These are phyloP conservation scores for Gisinianus flammeolus DNA, from an alignment of 2,888 invertebrate species.

Conservation along the genomic window DNA sequence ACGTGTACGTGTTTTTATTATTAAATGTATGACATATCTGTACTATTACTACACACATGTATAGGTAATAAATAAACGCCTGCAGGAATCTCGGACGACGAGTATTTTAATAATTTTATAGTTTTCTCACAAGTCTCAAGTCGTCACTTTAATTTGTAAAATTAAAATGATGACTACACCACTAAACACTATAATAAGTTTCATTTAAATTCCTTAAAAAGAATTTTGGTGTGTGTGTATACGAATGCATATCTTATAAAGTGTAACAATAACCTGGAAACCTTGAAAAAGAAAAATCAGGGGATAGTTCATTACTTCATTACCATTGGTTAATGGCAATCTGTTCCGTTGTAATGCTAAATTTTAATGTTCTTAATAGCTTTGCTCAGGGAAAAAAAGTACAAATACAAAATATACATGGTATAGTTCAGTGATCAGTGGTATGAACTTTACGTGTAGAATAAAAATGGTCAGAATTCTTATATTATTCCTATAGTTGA, in stretches of 20 bases:
- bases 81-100: too few relatives aligned
- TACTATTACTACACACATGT: too few relatives aligned
- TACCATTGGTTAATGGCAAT: constrained; percentile 22
- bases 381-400: neutral
- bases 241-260: neutral
- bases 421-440: neutral
- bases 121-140: too few relatives aligned
- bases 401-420: neutral
- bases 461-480: neutral
- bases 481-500: neutral
- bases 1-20: too few relatives aligned
- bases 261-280: constrained; percentile 32
- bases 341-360: constrained; percentile 27
- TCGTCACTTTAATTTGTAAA: too few relatives aligned
- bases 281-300: constrained; percentile 13
- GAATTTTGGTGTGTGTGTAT: neutral
- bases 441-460: neutral
- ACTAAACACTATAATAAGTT: too few relatives aligned
- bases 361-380: neutral
- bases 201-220: neutral
- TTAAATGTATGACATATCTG: too few relatives aligned
- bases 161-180: too few relatives aligned
- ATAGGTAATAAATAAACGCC: too few relatives aligned
- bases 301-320: constrained; percentile 9
- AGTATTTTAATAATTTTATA: too few relatives aligned